Percentiles rank a stretch among this genome's conserved stretches.
These are phyloP conservation scores for Mus spicilegus DNA, from an alignment of 2,113 vertebrate genomes.

Conservation along the genomic window DNA sequence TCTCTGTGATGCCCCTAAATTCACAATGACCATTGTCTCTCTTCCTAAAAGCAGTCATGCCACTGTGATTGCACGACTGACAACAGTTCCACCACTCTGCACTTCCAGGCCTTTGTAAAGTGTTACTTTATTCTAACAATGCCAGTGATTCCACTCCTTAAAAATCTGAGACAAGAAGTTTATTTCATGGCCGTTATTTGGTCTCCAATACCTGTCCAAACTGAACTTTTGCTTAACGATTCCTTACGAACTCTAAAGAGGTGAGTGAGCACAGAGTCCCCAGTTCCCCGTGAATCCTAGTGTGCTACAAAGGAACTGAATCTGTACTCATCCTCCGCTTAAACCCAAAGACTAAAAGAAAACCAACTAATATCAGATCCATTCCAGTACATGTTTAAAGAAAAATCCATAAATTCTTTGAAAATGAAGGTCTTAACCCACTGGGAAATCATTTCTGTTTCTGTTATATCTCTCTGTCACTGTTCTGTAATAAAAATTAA, in stretches of 20 bases:
- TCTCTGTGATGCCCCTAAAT: neutral
- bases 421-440: neutral
- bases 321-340: neutral
- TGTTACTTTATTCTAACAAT: slow-evolving; percentile 52
- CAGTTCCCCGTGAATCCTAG: neutral
- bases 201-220: neutral
- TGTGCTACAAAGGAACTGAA: neutral
- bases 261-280: neutral
- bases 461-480: neutral
- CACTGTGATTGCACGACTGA: neutral
- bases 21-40: neutral
- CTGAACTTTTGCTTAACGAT: neutral
- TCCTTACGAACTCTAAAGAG: neutral
- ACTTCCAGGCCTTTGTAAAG: neutral
- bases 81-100: neutral
- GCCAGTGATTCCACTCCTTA: neutral
- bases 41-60: neutral
- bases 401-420: neutral
- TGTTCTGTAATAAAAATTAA: neutral
- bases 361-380: neutral
- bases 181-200: neutral
- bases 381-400: neutral
- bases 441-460: slow-evolving; percentile 20
- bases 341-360: neutral
- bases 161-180: slow-evolving; percentile 18